Base-by-base conservation (phyloP, 2,888 invertebrate species). In the Andrena haemorrhoa region DNA sequence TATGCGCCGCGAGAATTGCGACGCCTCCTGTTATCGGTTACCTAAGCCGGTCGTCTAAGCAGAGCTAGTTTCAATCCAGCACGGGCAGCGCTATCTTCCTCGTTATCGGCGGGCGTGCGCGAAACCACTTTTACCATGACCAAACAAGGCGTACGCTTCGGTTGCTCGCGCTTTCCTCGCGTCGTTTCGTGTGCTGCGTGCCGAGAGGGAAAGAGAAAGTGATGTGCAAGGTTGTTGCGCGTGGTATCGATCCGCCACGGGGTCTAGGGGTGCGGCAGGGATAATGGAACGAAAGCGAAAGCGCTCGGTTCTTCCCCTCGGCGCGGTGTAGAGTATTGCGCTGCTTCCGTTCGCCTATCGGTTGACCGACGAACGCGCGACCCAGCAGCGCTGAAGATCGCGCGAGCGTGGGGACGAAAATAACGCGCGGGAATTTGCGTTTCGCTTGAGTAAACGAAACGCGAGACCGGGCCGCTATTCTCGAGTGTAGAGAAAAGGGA, bases 201-300 rank as follows among this genome's bases (percentile, higher is more conserved):
- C 10, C 41, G 8, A 16, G 6, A 2, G 5, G 23, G 35, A 23
- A 56, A 26, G 74, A 23, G 68, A 74, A 76, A 79, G 76, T 72
- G 51, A 73, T 61, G 53, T 6, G 0, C 10, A 60, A 35, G 49
- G 49, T 60, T 12, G 29, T 26, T 26, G 2, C 12, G 56, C 53
- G 58, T n/a, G 33, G 12, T 86, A 86, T 86, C 23, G 86, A 86
- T 82, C 82, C 3, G 47, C 20, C 1, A 8, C 7, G 20, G 58
- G 31, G 2, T 61, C 60, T 53, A 41, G 49, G 86, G 79, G 78
- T 56, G 79, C 41, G 84, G 10, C 58, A 60, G 10, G 26, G 23
- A 56, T n/a, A 63, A 47, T 8, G 49, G 41, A 63, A 70, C 26
- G 33, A 68, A 77, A 61, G 41, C n/a, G 49, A 71, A 80, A 79